Conservation (phyloP, 2,797 vertebrate species). For the Salmo trutta region DNA sequence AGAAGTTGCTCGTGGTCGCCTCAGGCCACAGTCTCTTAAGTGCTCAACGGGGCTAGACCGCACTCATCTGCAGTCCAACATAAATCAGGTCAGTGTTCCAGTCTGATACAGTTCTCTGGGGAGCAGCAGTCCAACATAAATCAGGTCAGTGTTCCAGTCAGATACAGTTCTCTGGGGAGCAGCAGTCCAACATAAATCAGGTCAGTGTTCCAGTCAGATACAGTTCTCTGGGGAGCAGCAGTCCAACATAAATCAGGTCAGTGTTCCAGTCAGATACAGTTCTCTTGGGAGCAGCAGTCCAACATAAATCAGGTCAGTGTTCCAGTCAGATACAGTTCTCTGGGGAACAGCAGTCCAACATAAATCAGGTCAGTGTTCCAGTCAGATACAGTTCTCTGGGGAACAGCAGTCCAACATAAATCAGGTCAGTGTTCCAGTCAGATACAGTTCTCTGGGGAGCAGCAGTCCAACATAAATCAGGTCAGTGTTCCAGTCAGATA, state of each 20-base stretch:
- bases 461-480: slow-evolving; percentile 16
- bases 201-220: slow-evolving; percentile 7
- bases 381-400: too few relatives aligned
- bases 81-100: slow-evolving; percentile 15
- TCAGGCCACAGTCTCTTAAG: slow-evolving; percentile 25
- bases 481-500: slow-evolving; percentile 7
- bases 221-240: not conserved
- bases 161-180: not conserved
- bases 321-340: not conserved
- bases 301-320: slow-evolving; percentile 16
- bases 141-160: slow-evolving; percentile 8
- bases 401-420: slow-evolving; percentile 13
- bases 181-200: slow-evolving; percentile 11
- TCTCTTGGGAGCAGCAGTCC: not conserved
- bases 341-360: too few relatives aligned
- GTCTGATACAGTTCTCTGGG: not conserved
- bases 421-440: slow-evolving; percentile 8
- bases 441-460: not conserved
- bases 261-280: too few relatives aligned
- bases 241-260: too few relatives aligned
- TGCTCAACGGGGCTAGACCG: slow-evolving; percentile 13
- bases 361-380: too few relatives aligned
- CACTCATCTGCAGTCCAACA: slow-evolving; percentile 10
- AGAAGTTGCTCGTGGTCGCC: slow-evolving; percentile 34
- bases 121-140: slow-evolving; percentile 7